Evolutionary conservation across 2,888 invertebrate genomes (phyloP), one percentile per base, ranked within the genome.

Genomic region (Dendrolimus pini): DNA sequence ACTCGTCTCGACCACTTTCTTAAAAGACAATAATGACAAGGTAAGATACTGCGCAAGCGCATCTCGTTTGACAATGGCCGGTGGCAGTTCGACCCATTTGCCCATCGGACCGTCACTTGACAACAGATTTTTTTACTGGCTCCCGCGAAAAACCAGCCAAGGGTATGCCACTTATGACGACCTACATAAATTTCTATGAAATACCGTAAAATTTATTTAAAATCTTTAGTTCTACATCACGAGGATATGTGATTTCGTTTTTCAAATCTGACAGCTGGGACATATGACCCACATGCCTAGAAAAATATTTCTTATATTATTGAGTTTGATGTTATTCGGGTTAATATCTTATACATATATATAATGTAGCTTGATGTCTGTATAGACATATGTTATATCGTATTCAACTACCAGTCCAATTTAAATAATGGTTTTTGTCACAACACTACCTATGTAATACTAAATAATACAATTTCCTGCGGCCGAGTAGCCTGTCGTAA

Each of bases 71-170:
- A 83, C 83, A 85, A 83, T 82, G 78, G 80, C 70, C 79, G 74
- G 68, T 76, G 70, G 68, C 70, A 65, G 65, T 61, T 59, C 75
- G 82, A 69, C 82, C 87, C 74, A 82, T 78, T 83, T 88, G 80
- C 64, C 72, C 82, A 80, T 59, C 75, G 79, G 76, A 85, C 75
- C 87, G 84, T 70, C 74, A 78, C 76, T 66, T 47, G 47, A 47
- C 66, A 64, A 68, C 80, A 82, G 81, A 84, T 83, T 47, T 47
- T 47, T 47, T 47, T 7, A 47, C 12, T 47, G 12, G 10, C 47
- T 47, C 9, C 1, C 9, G 82, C 83, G 80, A 84, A 85, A 47
- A 85, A 83, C 80, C 79, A 82, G 82, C 83, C 85, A 87, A 86
- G 85, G 85, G 78, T 73, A 79, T 68, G 66, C 68, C 71, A 70